Base-by-base conservation (phyloP, 2,113 vertebrate genomes). In the Lophotis ruficrista region DNA sequence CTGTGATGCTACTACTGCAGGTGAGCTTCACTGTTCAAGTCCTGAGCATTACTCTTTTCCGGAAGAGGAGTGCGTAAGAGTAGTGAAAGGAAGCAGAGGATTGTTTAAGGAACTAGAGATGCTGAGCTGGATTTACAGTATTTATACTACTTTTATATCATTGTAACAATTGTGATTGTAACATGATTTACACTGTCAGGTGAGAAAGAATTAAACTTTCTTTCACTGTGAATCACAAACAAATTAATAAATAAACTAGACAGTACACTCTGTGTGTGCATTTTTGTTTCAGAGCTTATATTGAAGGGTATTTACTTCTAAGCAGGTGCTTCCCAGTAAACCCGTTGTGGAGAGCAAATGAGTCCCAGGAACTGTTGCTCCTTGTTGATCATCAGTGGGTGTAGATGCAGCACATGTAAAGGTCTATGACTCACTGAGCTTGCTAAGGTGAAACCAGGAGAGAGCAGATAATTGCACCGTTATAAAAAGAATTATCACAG, bases 381-480 rank as follows among this genome's bases (percentile, higher is more conserved):
- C 78, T 91, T 96, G 96, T 94, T 96, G 94, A 87, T 95, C 25
- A 6, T 72, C 82, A 88, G 95, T 95, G 90, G 93, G 94, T 4
- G 94, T 95, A 95, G 91, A 94, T 85, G 82, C 94, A 64, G 68
- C 75, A 87, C 72, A 96, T 84, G 83, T 96, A 92, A 93, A 96
- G 95, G 80, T 87, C 77, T 96, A 79, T 96, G 96, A 96, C 86
- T 97, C 96, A 96, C 68, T 60, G 56, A 94, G 73, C 86, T 92
- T 69, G 61, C 73, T 94, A 81, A 96, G 95, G 95, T 95, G 94
- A 96, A 96, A 93, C 90, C 80, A 90, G 83, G 87, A 91, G 73
- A 90, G 83, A 94, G 71, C 21, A 94, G 96, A 92, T 97, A 96
- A 96, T 96, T 96, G 76, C 88, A 88, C 92, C 76, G 90, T 95